Percentiles rank a stretch among this genome's conserved stretches.
Evolutionary conservation across 2,888 invertebrate genomes (phyloP).

Genomic region (Ryuthela nishihirai): DNA sequence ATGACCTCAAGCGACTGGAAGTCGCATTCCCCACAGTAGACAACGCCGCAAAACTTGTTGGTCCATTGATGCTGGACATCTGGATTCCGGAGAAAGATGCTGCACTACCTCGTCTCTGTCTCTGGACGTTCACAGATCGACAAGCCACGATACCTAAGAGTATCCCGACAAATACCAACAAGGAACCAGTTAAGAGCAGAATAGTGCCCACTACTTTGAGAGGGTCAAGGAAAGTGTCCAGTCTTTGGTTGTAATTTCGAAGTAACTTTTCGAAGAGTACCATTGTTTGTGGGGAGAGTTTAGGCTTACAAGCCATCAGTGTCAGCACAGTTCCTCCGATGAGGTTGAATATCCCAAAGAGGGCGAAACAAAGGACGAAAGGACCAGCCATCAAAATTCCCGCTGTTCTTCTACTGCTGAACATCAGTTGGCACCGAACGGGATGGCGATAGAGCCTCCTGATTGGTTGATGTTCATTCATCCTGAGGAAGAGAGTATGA

Average conservation of each 20-base stretch:
- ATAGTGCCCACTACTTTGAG: constrained; percentile 32
- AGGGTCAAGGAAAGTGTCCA: constrained; percentile 20
- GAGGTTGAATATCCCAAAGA: constrained; percentile 32
- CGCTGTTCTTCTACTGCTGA: constrained; percentile 1
- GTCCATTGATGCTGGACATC: not conserved
- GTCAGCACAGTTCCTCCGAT: constrained; percentile 31
- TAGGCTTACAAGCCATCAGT: constrained; percentile 22
- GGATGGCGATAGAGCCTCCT: not conserved
- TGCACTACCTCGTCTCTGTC: not conserved
- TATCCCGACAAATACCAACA: constrained; percentile 28
- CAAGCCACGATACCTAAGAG: constrained; percentile 27
- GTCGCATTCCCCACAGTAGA: not conserved
- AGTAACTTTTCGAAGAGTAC: constrained; percentile 5
- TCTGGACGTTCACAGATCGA: constrained; percentile 7
- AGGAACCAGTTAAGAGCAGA: constrained; percentile 19
- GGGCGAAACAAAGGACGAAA: constrained; percentile 30
- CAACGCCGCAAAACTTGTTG: not conserved
- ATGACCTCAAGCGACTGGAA: too few species aligned
- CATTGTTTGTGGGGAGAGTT: not conserved
- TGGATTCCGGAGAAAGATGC: constrained; percentile 9
- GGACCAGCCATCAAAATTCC: constrained; percentile 28
- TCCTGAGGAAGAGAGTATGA: too few species aligned
- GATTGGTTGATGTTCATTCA: too few species aligned
- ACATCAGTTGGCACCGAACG: not conserved
- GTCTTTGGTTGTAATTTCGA: not conserved